Percentiles rank a stretch among this genome's conserved stretches.
phyloP scores from a whole-genome alignment of 2,888 invertebrate genomes.

The Gastrophysa polygoni region DNA sequence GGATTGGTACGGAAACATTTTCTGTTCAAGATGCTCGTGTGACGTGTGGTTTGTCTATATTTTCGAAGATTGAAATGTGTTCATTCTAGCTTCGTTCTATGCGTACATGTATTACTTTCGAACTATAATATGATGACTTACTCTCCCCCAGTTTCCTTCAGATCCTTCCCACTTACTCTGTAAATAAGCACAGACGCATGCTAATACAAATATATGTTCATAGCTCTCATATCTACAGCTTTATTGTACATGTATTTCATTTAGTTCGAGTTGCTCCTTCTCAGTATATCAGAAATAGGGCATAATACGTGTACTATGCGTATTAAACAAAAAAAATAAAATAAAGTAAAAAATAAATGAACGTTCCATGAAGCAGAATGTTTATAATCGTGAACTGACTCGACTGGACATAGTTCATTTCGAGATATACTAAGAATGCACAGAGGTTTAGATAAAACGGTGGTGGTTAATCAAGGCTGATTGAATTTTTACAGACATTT shows the following conservation, averaged over 20 bases:
- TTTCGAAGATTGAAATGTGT: not conserved
- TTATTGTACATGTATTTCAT: slow-evolving; percentile 14
- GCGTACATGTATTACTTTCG: slow-evolving; percentile 15
- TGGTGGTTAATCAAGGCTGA: not conserved
- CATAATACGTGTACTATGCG: too few relatives aligned
- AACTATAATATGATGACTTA: slow-evolving; percentile 43
- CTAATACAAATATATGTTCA: slow-evolving; percentile 38
- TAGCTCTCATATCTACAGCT: slow-evolving; percentile 33
- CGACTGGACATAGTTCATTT: too few relatives aligned
- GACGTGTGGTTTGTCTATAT: not conserved
- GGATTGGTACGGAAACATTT: not conserved
- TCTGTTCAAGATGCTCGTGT: not conserved
- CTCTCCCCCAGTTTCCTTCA: slow-evolving; percentile 53
- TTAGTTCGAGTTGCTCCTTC: not conserved
- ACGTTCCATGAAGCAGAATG: too few relatives aligned
- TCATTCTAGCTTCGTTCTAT: slow-evolving; percentile 6
- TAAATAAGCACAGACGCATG: slow-evolving; percentile 47
- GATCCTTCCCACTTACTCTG: slow-evolving; percentile 54
- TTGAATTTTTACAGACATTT: slow-evolving; percentile 2
- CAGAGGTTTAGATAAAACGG: too few relatives aligned
- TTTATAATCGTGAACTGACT: too few relatives aligned
- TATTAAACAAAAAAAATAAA: too few relatives aligned
- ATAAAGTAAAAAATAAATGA: too few relatives aligned
- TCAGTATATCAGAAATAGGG: too few relatives aligned
- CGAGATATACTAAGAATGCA: too few relatives aligned